phyloP scores from a whole-genome alignment of 2,113 vertebrate species.

The Lepus timidus region DNA sequence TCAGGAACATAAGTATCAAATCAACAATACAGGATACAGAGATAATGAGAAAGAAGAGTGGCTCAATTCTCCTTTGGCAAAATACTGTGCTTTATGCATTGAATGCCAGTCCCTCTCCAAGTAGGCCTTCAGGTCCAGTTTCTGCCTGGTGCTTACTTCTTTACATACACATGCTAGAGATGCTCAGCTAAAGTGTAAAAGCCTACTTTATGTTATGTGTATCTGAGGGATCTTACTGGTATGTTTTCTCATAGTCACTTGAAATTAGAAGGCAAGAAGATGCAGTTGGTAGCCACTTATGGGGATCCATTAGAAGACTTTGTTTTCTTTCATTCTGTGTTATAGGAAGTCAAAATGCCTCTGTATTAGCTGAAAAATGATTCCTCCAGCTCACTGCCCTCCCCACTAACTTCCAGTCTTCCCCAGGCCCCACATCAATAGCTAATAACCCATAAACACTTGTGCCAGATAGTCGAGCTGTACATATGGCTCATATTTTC shows the following conservation, averaged over 20 bases:
- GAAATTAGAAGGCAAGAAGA: not conserved
- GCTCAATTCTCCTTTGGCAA: not conserved
- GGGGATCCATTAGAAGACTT: not conserved
- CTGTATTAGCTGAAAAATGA: not conserved
- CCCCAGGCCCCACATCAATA: not conserved
- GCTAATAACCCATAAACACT: not conserved
- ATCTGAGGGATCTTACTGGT: not conserved
- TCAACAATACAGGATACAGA: not conserved
- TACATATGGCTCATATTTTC: slow-evolving; percentile 51
- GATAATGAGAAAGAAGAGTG: not conserved
- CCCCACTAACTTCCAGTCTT: not conserved
- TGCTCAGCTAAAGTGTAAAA: not conserved
- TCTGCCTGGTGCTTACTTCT: not conserved
- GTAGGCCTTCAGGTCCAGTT: not conserved
- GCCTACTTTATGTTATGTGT: not conserved
- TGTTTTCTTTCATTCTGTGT: not conserved
- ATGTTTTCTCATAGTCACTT: not conserved
- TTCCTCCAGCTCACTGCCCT: not conserved
- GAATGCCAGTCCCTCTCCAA: not conserved
- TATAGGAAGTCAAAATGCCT: not conserved
- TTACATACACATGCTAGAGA: not conserved
- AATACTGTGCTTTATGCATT: not conserved
- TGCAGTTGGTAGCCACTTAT: not conserved
- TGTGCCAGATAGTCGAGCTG: slow-evolving; percentile 29
- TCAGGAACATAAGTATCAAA: not conserved